Evolutionary conservation across 2,797 vertebrate species (phyloP), one percentile per base, ranked within the genome.

Genomic region (Malurus leucopterus): DNA sequence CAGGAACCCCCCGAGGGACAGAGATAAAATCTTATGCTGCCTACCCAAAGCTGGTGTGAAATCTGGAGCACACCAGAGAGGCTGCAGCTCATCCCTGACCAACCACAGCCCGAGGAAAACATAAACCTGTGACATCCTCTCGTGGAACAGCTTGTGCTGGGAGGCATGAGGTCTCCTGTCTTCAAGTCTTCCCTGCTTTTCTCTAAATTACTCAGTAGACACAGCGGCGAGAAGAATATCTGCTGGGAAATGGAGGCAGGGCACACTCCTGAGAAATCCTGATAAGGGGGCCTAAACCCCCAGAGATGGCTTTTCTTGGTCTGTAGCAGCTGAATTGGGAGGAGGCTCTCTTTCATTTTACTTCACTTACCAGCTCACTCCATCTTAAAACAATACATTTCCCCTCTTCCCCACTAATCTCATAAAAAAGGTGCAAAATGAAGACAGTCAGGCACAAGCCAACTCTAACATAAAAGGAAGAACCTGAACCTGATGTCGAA

Each of bases 1-100:
- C 17, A 64, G 47, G 23, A 74, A 4, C 4, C 3, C 17, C 49
- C 11, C 0, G 0, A 54, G 57, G 72, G 47, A 74, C 36, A 47
- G 22, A 73, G 41, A n/a, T 32, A 41, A 58, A 27, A 41, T 43
- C 64, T 73, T n/a, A n/a, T 5, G 23, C 67, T 77, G 32, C 47
- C 47, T 69, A n/a, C 69, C 14, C 44, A 65, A 89, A 86, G 18
- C 32, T 64, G 34, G 7, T 27, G 22, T 23, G 51, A 62, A 71
- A 14, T 7, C 46, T 77, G 47, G 67, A 84, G 50, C 24, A 12
- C 2, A 26, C 1, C 13, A 11, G 22, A 2, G 22, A 87, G 44
- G 49, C 53, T 65, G 34, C 23, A 82, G 34, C 44, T 23, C 4
- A 4, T 26, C 41, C 38, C 65, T 71, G 34, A 21, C 64, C 54